Percentiles rank a stretch among this genome's conserved stretches.
phyloP scores from a whole-genome alignment of 2,888 invertebrate genomes.

The Sarcophaga rosellei region DNA sequence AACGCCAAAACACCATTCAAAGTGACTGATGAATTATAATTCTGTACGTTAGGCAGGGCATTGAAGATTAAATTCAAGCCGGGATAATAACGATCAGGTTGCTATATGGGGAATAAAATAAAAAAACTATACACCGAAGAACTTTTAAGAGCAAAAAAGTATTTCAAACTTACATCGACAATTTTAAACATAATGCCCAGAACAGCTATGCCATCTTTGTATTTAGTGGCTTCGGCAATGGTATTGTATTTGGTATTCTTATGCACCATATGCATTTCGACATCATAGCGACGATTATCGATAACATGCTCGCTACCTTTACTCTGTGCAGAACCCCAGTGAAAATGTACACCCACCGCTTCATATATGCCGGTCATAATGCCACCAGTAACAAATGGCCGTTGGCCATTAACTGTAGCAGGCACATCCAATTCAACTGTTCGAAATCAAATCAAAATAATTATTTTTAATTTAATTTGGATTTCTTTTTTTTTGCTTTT shows the following conservation, averaged over 20 bases:
- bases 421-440: conserved; percentile 73
- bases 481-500: background rate
- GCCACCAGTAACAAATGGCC: conserved; percentile 74
- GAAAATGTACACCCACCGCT: conserved; percentile 82
- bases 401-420: conserved; percentile 69
- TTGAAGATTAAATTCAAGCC: conserved; percentile 72
- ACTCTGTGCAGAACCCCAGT: conserved; percentile 87
- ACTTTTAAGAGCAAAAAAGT: background rate
- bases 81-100: conserved; percentile 54
- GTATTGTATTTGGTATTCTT: conserved; percentile 83
- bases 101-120: background rate
- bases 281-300: conserved; percentile 81
- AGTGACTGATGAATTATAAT: conserved; percentile 68
- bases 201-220: conserved; percentile 84
- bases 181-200: conserved; percentile 84
- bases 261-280: conserved; percentile 87
- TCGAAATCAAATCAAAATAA: background rate
- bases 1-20: conserved; percentile 69
- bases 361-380: conserved; percentile 70
- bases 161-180: conserved; percentile 55
- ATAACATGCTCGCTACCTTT: conserved; percentile 83
- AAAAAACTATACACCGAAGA: background rate
- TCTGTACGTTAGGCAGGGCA: conserved; percentile 69
- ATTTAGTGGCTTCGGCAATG: conserved; percentile 81
- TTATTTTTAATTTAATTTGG: background rate